Conservation (phyloP, 2,797 vertebrate genomes). For the Neopelma chrysocephalum region DNA sequence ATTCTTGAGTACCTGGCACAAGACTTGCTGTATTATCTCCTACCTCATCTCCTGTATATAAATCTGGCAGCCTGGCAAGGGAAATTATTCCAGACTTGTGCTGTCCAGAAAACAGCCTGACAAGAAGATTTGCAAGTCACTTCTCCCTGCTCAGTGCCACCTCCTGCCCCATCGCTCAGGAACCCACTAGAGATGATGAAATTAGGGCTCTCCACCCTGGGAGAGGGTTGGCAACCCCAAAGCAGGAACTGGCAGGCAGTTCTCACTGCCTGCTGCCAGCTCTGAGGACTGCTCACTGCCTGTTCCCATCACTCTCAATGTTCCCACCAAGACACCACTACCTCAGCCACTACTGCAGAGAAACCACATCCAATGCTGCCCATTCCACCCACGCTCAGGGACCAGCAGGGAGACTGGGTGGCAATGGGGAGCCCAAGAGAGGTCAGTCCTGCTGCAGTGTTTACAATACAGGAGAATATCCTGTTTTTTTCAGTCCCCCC, state of each 20-base stretch:
- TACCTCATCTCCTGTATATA: background rate
- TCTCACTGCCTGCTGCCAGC: background rate
- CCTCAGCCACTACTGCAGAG: background rate
- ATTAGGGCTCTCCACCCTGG: background rate
- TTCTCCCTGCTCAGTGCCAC: background rate
- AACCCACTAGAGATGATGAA: background rate
- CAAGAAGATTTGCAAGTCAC: constrained; percentile 24
- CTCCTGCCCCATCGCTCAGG: background rate
- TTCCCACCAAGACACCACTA: background rate
- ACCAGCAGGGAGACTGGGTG: background rate
- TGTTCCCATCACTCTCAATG: background rate
- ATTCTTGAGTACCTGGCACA: constrained; percentile 35
- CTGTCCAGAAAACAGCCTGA: constrained; percentile 22
- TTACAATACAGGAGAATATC: background rate
- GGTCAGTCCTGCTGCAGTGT: background rate
- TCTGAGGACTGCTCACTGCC: background rate
- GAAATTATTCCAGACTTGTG: constrained; percentile 15
- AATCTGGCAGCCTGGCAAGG: background rate
- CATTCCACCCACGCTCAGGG: background rate
- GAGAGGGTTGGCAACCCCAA: background rate
- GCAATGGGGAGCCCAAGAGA: background rate
- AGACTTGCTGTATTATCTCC: background rate
- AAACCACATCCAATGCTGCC: background rate
- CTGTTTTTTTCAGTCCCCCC: background rate
- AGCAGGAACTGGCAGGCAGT: background rate